Evolutionary conservation across 2,113 vertebrate species (phyloP).

Genomic region (Scortum barcoo): DNA sequence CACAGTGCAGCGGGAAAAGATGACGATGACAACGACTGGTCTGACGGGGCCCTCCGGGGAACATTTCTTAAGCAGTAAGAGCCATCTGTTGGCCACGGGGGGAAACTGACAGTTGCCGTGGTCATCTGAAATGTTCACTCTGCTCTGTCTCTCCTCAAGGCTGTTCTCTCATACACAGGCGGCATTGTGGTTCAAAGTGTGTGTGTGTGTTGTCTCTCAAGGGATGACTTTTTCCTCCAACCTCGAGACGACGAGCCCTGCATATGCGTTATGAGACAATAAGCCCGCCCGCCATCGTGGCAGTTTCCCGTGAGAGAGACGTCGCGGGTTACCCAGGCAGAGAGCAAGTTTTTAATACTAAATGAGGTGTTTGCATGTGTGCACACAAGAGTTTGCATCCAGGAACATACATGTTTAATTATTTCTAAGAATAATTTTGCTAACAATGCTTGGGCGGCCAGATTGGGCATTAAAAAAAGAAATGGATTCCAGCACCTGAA

Average conservation of each 20-base stretch:
- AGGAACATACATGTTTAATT: constrained; percentile 25
- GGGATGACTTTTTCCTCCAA: constrained; percentile 26
- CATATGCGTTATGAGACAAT: background rate
- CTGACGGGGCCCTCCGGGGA: constrained; percentile 23
- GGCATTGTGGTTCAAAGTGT: constrained; percentile 17
- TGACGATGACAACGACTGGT: background rate
- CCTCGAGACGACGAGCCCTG: constrained; percentile 10
- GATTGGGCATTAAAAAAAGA: constrained; percentile 50
- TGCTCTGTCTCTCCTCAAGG: constrained; percentile 42
- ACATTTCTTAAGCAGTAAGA: constrained; percentile 28
- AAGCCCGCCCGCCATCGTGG: background rate
- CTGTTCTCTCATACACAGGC: constrained; percentile 13
- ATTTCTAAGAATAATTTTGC: constrained; percentile 7
- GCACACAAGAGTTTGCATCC: background rate
- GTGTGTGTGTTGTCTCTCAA: constrained; percentile 29
- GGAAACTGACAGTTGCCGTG: constrained; percentile 58
- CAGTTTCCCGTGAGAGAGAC: background rate
- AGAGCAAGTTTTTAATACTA: background rate
- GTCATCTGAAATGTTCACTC: constrained; percentile 49
- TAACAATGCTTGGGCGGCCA: constrained; percentile 6
- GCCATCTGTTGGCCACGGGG: constrained; percentile 50
- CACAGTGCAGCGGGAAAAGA: background rate
- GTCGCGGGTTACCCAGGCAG: background rate
- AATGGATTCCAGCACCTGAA: background rate
- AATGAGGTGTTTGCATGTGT: constrained; percentile 21